Evolutionary conservation across 2,888 invertebrate genomes (phyloP).

Genomic region (Nebria brevicollis): DNA sequence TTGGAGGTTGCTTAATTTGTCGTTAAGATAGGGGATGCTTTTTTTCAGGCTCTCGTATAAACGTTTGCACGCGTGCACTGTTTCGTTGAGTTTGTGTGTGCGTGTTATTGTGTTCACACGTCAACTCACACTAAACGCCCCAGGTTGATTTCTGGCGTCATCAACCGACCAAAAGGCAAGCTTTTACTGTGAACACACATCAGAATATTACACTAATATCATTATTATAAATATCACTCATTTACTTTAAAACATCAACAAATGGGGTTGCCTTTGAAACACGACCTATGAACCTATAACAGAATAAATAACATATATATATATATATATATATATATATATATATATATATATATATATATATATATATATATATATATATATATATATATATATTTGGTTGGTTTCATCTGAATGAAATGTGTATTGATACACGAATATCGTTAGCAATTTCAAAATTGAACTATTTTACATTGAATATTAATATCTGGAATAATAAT

Average conservation of each 20-base stretch:
- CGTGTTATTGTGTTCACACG: constrained; percentile 18
- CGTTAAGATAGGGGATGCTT: background rate
- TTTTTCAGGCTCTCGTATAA: background rate
- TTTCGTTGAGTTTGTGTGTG: background rate
- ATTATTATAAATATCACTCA: background rate
- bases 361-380: too few species aligned
- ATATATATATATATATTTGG: too few species aligned
- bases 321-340: too few species aligned
- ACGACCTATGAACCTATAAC: too few species aligned
- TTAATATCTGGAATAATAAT: background rate
- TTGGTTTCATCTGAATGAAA: too few species aligned
- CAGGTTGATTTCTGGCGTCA: constrained; percentile 1
- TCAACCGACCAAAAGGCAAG: background rate
- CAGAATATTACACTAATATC: background rate
- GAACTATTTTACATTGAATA: background rate
- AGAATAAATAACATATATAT: too few species aligned
- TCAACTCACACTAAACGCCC: constrained; percentile 2
- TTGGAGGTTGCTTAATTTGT: background rate
- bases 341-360: too few species aligned
- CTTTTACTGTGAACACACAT: background rate
- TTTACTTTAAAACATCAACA: background rate
- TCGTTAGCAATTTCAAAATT: background rate
- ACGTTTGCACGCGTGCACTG: background rate
- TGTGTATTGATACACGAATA: too few species aligned
- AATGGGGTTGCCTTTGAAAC: too few species aligned